Conservation (phyloP, 2,113 vertebrate genomes). For the Nothobranchius furzeri region DNA sequence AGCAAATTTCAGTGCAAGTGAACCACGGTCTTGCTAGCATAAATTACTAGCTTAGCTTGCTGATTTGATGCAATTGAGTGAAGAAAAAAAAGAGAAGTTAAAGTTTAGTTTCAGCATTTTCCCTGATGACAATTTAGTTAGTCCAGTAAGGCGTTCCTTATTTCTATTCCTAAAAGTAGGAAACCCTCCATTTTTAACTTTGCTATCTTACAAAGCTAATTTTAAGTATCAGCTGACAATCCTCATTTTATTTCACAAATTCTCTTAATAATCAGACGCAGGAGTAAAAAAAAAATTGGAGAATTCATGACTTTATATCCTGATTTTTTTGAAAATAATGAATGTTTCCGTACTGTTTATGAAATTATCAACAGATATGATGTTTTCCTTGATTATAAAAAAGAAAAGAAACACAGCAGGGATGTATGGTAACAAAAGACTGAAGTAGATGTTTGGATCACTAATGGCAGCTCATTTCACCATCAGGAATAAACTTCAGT, state of each 20-base stretch:
- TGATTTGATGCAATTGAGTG: no score
- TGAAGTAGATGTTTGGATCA: slow-evolving; percentile 14
- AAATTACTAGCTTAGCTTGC: no score
- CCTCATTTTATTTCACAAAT: slow-evolving; percentile 19
- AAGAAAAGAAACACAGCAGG: slow-evolving; percentile 30
- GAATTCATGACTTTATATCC: slow-evolving; percentile 19
- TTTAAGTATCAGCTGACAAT: not conserved
- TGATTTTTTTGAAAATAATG: not conserved
- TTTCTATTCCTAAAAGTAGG: no score
- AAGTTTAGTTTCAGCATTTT: no score
- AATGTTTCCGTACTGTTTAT: slow-evolving; percentile 6
- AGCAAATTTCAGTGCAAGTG: no score
- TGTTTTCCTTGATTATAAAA: slow-evolving; percentile 34
- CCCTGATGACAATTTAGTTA: no score
- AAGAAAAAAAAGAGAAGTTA: no score
- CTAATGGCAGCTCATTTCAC: slow-evolving; percentile 52
- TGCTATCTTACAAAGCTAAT: not conserved
- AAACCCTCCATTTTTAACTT: not conserved
- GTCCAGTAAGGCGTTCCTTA: no score
- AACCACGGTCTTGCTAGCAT: no score
- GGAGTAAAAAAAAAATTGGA: not conserved
- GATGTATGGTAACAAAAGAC: slow-evolving; percentile 9
- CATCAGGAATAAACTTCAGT: no score
- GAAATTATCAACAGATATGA: slow-evolving; percentile 17
- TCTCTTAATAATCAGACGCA: not conserved